phyloP scores from a whole-genome alignment of 2,797 vertebrate species.

The Periparus ater region DNA sequence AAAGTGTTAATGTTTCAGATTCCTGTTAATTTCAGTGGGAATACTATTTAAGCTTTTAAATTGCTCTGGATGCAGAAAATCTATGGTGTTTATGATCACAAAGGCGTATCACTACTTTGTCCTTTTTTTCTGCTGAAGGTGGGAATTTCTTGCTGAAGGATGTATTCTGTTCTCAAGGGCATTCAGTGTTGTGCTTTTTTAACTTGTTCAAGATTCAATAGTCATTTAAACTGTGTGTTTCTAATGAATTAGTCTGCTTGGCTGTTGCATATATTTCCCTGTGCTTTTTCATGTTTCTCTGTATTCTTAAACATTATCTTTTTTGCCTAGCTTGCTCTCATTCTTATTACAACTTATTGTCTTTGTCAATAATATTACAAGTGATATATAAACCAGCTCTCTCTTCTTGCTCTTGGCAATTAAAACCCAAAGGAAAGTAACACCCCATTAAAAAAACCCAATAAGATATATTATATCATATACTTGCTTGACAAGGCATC shows the following conservation, averaged over 20 bases:
- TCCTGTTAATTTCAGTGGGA: slow-evolving; percentile 41
- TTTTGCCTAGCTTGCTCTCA: neutral
- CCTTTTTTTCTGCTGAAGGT: neutral
- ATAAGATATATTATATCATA: neutral
- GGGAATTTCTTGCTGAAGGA: neutral
- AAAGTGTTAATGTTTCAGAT: slow-evolving; percentile 20
- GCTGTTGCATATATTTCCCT: neutral
- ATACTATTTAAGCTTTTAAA: slow-evolving; percentile 40
- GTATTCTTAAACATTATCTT: neutral
- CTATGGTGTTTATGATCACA: neutral
- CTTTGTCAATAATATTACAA: neutral
- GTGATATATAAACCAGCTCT: neutral
- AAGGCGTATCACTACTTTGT: neutral
- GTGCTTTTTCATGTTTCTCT: neutral
- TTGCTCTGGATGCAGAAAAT: neutral
- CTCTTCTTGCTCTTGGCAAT: neutral
- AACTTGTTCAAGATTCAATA: neutral
- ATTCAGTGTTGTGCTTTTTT: neutral
- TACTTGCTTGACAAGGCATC: neutral
- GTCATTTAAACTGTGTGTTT: neutral
- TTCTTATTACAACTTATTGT: neutral
- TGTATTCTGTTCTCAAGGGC: neutral
- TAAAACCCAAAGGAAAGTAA: slow-evolving; percentile 5
- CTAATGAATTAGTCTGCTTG: neutral
- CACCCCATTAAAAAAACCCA: neutral